A percentile compares a stretch with the other conserved stretches of the same genome.
Conservation (phyloP, 2,888 invertebrate genomes). For the Ophion slaviceki region DNA sequence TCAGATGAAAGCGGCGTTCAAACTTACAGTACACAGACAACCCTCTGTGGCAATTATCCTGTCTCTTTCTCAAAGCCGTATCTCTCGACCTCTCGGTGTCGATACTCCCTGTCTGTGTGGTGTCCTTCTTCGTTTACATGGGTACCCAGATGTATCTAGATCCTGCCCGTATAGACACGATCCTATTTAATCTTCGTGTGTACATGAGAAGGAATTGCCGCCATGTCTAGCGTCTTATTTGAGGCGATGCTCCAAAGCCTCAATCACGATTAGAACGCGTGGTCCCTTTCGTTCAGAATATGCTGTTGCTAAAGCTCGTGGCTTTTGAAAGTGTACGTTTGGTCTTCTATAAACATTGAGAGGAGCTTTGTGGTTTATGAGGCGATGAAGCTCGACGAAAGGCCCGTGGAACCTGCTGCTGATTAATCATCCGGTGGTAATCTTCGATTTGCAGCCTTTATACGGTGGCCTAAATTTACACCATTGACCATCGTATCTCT, state of each 20-base stretch:
- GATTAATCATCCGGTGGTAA: neutral
- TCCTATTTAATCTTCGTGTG: constrained; percentile 1
- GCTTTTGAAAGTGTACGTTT: neutral
- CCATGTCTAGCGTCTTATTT: neutral
- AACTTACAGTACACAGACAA: constrained; percentile 1
- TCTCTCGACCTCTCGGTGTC: constrained; percentile 24
- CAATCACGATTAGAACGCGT: neutral
- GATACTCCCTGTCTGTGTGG: constrained; percentile 20
- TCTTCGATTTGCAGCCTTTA: neutral
- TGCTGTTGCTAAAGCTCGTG: neutral
- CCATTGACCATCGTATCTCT: neutral
- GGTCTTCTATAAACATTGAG: neutral
- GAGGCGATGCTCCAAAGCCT: neutral
- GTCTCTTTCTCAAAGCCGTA: constrained; percentile 10
- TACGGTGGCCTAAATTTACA: neutral
- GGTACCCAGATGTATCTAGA: constrained; percentile 4
- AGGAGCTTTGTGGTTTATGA: neutral
- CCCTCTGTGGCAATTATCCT: constrained; percentile 17
- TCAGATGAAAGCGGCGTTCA: neutral
- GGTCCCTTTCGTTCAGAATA: neutral
- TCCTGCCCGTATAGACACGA: neutral
- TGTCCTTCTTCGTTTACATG: neutral
- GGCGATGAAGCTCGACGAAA: neutral
- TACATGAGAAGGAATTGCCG: neutral
- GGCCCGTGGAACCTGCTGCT: neutral